Conservation (phyloP, 2,113 vertebrate species). For the Sturnus vulgaris region DNA sequence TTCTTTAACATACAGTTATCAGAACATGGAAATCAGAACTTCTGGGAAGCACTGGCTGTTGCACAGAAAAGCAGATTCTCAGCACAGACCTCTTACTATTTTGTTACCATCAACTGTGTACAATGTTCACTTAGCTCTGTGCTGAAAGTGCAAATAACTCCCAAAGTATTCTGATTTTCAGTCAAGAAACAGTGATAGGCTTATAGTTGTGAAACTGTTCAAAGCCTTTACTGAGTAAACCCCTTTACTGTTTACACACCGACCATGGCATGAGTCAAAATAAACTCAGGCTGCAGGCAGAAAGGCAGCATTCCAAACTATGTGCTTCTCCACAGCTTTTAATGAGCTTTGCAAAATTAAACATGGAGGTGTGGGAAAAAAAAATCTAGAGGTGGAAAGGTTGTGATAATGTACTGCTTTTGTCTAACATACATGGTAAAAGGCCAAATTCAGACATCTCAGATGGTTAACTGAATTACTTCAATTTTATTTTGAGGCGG, state of each 20-base stretch:
- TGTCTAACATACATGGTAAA: neutral
- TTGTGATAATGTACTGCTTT: neutral
- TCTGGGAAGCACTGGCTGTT: neutral
- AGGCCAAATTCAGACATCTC: neutral
- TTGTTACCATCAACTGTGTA: neutral
- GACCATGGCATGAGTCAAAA: slow-evolving; percentile 5
- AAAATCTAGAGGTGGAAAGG: neutral
- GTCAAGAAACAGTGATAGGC: neutral
- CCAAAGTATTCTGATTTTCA: neutral
- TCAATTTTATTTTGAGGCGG: neutral
- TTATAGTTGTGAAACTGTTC: neutral
- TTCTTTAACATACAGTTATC: neutral
- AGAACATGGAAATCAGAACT: neutral
- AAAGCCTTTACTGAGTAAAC: neutral
- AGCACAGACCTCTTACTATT: neutral
- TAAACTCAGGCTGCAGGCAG: slow-evolving; percentile 13
- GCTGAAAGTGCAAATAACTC: neutral
- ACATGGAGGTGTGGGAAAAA: neutral
- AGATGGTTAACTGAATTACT: neutral
- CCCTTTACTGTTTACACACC: slow-evolving; percentile 17
- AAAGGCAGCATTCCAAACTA: neutral
- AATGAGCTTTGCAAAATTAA: slow-evolving; percentile 18
- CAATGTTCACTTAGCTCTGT: neutral
- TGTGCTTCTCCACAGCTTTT: neutral
- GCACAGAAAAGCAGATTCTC: neutral